A percentile compares a stretch with the other conserved stretches of the same genome.
Conservation (phyloP, 2,888 invertebrate species). For the Drosophila multiciliata region DNA sequence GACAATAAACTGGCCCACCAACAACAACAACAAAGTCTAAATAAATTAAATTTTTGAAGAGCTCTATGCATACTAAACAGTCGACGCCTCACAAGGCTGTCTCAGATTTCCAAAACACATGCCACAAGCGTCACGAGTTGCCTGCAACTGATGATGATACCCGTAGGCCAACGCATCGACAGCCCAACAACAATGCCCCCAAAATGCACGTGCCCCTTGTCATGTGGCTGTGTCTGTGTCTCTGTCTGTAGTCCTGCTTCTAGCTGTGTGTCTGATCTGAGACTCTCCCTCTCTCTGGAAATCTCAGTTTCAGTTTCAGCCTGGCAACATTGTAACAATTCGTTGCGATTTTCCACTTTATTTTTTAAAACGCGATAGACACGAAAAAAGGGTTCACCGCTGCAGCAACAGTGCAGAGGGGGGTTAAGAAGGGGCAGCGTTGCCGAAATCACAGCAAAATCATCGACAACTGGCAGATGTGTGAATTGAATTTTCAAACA, state of each 20-base stretch:
- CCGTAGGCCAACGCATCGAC: conserved; percentile 39
- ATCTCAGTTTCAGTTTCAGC: conserved; percentile 25
- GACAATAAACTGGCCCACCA: conserved; percentile 69
- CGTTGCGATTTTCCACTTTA: conserved; percentile 80
- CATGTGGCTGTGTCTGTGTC: conserved; percentile 4
- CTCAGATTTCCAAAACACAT: conserved; percentile 64
- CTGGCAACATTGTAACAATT: conserved; percentile 73
- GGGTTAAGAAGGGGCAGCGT: conserved; percentile 14
- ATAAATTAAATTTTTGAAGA: conserved; percentile 77
- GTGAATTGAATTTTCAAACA: conserved; percentile 83
- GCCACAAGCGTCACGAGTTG: conserved; percentile 29
- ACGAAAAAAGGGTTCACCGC: background rate
- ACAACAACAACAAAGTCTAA: conserved; percentile 50
- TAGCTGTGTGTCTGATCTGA: conserved; percentile 2
- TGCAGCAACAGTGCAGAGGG: background rate
- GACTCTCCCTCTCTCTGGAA: conserved; percentile 1
- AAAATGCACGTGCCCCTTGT: conserved; percentile 52
- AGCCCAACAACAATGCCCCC: conserved; percentile 30
- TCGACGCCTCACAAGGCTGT: conserved; percentile 32
- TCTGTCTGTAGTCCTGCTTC: conserved; percentile 17
- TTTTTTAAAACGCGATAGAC: conserved; percentile 56
- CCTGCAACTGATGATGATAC: conserved; percentile 70
- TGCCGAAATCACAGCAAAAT: conserved; percentile 78
- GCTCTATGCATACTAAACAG: conserved; percentile 77
- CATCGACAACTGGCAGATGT: conserved; percentile 82